These are phyloP conservation scores for Drosophila pseudoananassae DNA, from an alignment of 1,140 invertebrate genomes.

Conservation along the genomic window DNA sequence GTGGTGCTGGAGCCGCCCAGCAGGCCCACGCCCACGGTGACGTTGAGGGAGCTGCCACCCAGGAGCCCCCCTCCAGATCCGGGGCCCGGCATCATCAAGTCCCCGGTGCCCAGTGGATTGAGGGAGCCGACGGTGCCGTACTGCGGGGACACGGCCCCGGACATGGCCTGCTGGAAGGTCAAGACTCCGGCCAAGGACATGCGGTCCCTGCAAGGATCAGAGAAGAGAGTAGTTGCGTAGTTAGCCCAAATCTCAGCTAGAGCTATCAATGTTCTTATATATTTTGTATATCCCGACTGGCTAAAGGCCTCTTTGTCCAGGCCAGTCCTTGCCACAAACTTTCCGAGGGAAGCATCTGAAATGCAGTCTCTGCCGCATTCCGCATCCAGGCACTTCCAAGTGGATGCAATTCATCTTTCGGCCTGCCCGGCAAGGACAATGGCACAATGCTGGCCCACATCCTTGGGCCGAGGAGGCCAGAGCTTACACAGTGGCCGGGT, in stretches of 20 bases:
- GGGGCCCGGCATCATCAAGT: constrained; percentile 1
- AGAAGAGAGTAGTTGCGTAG: not conserved
- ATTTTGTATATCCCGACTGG: not conserved
- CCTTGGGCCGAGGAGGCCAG: constrained; percentile 11
- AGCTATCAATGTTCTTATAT: not conserved
- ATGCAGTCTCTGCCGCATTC: not conserved
- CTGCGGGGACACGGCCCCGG: constrained; percentile 80
- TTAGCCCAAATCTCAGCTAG: no score
- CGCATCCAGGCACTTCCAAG: not conserved
- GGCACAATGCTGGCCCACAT: not conserved
- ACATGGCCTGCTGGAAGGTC: constrained; percentile 80
- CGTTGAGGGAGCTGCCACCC: not conserved
- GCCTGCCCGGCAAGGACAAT: not conserved
- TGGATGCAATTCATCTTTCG: not conserved
- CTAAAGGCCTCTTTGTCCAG: no score
- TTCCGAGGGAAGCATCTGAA: not conserved
- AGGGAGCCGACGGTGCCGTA: constrained; percentile 44
- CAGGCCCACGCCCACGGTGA: constrained; percentile 31
- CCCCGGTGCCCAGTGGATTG: not conserved
- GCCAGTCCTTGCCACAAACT: not conserved
- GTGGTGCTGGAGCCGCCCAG: constrained; percentile 56
- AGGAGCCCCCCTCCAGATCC: not conserved
- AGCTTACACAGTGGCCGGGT: constrained; percentile 7
- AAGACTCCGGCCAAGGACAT: constrained; percentile 63
- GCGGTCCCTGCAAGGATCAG: constrained; percentile 62